These are phyloP conservation scores for Thecocarcelia acutangulata DNA, from an alignment of 2,888 invertebrate genomes.

Conservation along the genomic window DNA sequence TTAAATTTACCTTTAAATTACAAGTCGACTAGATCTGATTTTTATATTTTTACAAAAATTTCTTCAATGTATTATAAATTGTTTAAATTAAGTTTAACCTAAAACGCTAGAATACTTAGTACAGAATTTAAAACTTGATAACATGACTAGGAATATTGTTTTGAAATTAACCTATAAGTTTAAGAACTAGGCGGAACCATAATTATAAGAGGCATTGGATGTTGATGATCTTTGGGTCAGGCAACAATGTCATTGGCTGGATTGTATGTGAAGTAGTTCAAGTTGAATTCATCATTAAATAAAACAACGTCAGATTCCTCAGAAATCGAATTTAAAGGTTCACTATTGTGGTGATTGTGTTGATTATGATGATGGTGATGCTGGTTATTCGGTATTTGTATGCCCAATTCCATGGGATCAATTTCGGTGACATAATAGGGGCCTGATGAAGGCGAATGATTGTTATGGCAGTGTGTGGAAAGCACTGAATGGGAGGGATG, in stretches of 20 bases:
- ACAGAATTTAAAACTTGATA: constrained; percentile 1
- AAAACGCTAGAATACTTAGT: constrained; percentile 26
- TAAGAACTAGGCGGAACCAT: constrained; percentile 60
- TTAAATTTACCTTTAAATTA: constrained; percentile 32
- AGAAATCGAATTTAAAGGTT: constrained; percentile 51
- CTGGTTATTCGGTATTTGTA: constrained; percentile 77
- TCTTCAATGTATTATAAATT: not conserved
- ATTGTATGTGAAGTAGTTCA: constrained; percentile 81
- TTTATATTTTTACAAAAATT: constrained; percentile 27
- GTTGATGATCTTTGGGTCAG: constrained; percentile 75
- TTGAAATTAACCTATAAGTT: not conserved
- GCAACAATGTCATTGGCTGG: constrained; percentile 80
- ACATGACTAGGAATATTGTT: constrained; percentile 30
- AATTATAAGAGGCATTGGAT: constrained; percentile 37
- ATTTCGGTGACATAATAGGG: constrained; percentile 81
- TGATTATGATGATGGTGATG: constrained; percentile 47
- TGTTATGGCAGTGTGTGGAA: constrained; percentile 48
- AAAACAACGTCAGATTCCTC: constrained; percentile 79
- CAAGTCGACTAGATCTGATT: constrained; percentile 35
- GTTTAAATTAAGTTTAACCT: constrained; percentile 20
- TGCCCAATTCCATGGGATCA: constrained; percentile 81
- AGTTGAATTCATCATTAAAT: constrained; percentile 81
- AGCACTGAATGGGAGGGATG: constrained; percentile 64
- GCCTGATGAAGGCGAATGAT: constrained; percentile 70
- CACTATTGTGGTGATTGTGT: constrained; percentile 70